phyloP scores from a whole-genome alignment of 2,797 vertebrate species.

The Myoxocephalus aenaeus region DNA sequence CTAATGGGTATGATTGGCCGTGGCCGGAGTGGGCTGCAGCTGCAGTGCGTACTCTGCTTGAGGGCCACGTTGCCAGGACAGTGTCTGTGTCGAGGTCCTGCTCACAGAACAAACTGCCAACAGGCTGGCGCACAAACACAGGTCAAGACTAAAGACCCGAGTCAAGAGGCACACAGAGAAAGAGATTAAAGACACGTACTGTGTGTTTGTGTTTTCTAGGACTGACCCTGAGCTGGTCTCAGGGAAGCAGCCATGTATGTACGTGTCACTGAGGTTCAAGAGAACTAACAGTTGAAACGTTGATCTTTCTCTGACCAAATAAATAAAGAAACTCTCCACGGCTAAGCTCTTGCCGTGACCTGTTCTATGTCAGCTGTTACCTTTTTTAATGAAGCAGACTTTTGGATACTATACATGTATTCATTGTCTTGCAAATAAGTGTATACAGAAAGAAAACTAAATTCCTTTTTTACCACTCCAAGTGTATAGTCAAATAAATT shows the following conservation, averaged over 20 bases:
- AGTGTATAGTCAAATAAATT: not conserved
- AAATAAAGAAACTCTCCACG: conserved; percentile 3
- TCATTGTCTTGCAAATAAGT: not conserved
- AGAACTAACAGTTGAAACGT: conserved; percentile 30
- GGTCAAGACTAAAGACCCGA: not conserved
- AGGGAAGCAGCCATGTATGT: conserved; percentile 20
- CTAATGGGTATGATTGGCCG: conserved; percentile 59
- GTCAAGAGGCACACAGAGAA: not conserved
- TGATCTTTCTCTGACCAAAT: conserved; percentile 21
- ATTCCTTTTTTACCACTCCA: not conserved
- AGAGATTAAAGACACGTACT: conserved; percentile 12
- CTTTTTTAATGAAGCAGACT: not conserved
- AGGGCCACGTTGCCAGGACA: conserved; percentile 60
- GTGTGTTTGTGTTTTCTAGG: conserved; percentile 1
- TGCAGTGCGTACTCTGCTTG: conserved; percentile 62
- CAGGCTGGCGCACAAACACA: not conserved
- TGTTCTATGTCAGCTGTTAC: not conserved
- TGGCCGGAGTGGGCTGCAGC: conserved; percentile 42
- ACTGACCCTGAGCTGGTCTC: conserved; percentile 29
- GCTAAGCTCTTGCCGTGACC: conserved; percentile 8
- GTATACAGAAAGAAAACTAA: not conserved
- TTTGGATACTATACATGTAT: not conserved
- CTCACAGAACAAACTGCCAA: conserved; percentile 42
- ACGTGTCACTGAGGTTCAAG: conserved; percentile 26
- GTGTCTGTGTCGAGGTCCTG: conserved; percentile 39